Conservation (phyloP, 2,797 vertebrate species). For the Coregonus sp. region DNA sequence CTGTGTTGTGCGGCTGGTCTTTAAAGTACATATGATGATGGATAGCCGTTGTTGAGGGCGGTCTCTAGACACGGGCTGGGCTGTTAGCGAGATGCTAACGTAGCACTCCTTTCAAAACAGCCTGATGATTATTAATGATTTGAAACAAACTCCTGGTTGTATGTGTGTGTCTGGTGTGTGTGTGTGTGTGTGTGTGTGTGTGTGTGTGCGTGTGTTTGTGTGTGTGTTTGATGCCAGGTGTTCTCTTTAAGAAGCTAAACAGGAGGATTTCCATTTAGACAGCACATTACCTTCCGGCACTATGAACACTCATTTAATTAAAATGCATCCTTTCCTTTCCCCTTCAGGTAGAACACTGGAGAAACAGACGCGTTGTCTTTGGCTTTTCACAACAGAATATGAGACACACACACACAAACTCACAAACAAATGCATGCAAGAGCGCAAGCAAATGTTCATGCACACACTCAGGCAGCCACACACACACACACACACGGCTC, state of each 20-base stretch:
- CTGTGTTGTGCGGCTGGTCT: conserved; percentile 13
- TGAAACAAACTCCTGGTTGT: conserved; percentile 42
- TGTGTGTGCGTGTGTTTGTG: too few species aligned
- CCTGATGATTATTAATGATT: conserved; percentile 67
- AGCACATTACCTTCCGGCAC: conserved; percentile 61
- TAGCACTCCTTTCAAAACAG: conserved; percentile 22
- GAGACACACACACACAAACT: not conserved
- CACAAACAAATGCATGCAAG: too few species aligned
- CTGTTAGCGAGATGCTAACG: conserved; percentile 30
- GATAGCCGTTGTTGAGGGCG: conserved; percentile 31
- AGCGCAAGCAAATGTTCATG: too few species aligned
- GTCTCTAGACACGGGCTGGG: conserved; percentile 10
- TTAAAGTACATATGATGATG: conserved; percentile 42
- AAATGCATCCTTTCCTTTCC: conserved; percentile 43
- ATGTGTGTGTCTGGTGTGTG: conserved; percentile 8
- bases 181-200: too few species aligned
- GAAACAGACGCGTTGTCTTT: conserved; percentile 63
- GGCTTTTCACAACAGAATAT: conserved; percentile 25
- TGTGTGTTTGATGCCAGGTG: conserved; percentile 47
- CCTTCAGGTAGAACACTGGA: conserved; percentile 5
- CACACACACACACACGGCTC: too few species aligned
- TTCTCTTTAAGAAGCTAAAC: conserved; percentile 53
- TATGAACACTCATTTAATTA: conserved; percentile 71
- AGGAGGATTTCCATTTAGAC: conserved; percentile 73
- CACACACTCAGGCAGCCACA: conserved; percentile 38